A percentile compares a stretch with the other conserved stretches of the same genome.
These are phyloP conservation scores for Rhorus exstirpatorius DNA, from an alignment of 2,888 invertebrate species.

Conservation along the genomic window DNA sequence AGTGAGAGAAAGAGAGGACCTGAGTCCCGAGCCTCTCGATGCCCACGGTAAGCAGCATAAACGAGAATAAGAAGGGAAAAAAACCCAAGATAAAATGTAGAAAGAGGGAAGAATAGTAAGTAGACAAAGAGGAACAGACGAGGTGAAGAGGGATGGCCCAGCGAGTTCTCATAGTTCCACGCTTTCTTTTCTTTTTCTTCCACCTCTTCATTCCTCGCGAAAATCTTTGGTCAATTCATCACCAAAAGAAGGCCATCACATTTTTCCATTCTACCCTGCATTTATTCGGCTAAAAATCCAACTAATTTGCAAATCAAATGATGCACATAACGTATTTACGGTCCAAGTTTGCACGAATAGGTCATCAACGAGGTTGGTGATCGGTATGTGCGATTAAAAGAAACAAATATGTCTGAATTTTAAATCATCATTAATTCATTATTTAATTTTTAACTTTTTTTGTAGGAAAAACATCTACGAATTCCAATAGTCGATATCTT, in stretches of 20 bases:
- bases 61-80: conserved; percentile 33
- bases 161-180: background rate
- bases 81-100: conserved; percentile 5
- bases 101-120: conserved; percentile 38
- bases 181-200: conserved; percentile 11
- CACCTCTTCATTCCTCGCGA: background rate
- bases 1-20: conserved; percentile 29
- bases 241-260: background rate
- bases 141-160: conserved; percentile 17
- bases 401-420: no score
- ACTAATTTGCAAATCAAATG: background rate
- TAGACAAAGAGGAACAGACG: conserved; percentile 50
- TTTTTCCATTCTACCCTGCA: background rate
- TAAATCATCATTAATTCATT: no score
- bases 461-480: no score
- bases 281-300: background rate
- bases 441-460: no score
- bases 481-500: no score
- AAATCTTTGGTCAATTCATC: background rate
- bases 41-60: conserved; percentile 46
- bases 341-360: no score
- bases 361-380: no score
- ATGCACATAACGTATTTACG: no score
- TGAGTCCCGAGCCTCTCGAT: conserved; percentile 13
- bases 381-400: no score